phyloP scores from a whole-genome alignment of 2,888 invertebrate genomes.

The Amiota minor region DNA sequence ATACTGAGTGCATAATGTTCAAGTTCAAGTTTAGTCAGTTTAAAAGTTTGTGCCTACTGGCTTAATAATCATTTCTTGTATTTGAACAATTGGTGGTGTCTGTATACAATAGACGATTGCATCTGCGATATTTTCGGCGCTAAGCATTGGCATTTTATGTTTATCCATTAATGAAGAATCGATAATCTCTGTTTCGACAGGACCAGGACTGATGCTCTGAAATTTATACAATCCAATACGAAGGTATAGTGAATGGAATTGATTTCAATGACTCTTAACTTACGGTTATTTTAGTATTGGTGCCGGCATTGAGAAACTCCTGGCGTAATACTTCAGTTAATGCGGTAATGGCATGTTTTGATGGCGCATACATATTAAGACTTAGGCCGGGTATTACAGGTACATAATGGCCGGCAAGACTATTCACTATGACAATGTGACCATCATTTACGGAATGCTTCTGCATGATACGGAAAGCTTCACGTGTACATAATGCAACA shows the following conservation, averaged over 20 bases:
- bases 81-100: constrained; percentile 66
- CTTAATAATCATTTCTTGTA: constrained; percentile 62
- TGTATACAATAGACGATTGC: constrained; percentile 62
- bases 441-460: constrained; percentile 74
- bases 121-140: constrained; percentile 62
- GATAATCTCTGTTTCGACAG: constrained; percentile 60
- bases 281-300: constrained; percentile 66
- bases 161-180: constrained; percentile 13
- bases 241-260: not conserved
- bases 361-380: constrained; percentile 67
- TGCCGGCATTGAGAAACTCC: constrained; percentile 62
- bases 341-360: constrained; percentile 71
- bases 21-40: not conserved
- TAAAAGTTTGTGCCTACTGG: constrained; percentile 60
- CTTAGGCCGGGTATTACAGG: constrained; percentile 57
- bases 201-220: constrained; percentile 69
- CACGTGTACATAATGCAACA: constrained; percentile 73
- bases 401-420: constrained; percentile 69
- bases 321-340: constrained; percentile 70
- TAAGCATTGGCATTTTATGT: constrained; percentile 42
- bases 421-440: constrained; percentile 75
- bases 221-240: constrained; percentile 18
- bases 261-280: constrained; percentile 33
- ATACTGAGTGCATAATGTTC: no score
- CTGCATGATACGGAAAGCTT: constrained; percentile 74